These are phyloP conservation scores for Leistus spinibarbis DNA, from an alignment of 2,888 invertebrate species.

Conservation along the genomic window DNA sequence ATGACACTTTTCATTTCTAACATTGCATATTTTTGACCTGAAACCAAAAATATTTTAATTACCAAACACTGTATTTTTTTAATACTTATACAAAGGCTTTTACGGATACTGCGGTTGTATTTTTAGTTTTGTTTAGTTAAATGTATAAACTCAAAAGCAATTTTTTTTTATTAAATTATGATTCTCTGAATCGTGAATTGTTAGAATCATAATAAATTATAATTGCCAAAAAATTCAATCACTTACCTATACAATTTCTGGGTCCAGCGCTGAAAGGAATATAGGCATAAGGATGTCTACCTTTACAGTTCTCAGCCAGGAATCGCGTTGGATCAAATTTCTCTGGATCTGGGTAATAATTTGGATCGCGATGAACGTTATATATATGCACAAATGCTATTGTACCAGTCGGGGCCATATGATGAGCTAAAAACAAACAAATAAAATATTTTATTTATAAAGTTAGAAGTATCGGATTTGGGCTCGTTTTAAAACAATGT, in stretches of 20 bases:
- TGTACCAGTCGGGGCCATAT: conserved; percentile 58
- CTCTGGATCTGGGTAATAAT: conserved; percentile 58
- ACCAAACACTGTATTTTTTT: neutral
- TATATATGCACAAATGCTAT: conserved; percentile 57
- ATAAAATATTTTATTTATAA: neutral
- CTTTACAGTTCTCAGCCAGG: conserved; percentile 51
- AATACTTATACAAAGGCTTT: neutral
- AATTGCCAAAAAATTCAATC: too few species aligned
- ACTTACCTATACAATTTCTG: conserved; percentile 52
- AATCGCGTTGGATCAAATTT: conserved; percentile 56
- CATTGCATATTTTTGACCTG: conserved; percentile 71
- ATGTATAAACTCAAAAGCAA: too few species aligned
- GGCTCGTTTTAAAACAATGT: too few species aligned
- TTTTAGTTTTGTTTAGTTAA: too few species aligned
- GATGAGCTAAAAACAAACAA: neutral
- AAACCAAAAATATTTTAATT: conserved; percentile 48
- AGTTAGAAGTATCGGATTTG: too few species aligned
- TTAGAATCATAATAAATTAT: too few species aligned
- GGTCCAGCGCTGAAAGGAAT: conserved; percentile 52
- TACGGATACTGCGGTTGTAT: too few species aligned
- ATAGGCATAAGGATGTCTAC: conserved; percentile 49
- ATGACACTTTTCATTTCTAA: conserved; percentile 67
- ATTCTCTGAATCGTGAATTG: too few species aligned
- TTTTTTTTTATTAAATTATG: too few species aligned
- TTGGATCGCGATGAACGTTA: conserved; percentile 53